Base-by-base conservation (phyloP, 2,113 vertebrate species). In the Macaca fascicularis region DNA sequence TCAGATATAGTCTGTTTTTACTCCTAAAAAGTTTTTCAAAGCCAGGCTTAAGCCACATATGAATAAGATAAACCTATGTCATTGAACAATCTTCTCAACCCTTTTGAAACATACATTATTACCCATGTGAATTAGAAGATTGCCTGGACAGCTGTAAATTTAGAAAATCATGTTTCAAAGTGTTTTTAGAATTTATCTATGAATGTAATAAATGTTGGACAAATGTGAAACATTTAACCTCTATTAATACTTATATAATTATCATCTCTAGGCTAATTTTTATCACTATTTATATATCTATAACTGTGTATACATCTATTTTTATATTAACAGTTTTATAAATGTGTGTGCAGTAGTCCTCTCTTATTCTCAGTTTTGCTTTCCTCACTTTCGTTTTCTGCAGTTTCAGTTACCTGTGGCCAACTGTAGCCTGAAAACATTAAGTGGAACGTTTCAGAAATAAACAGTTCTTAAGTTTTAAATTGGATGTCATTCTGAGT, bases 121-220 rank as follows among this genome's bases (percentile, higher is more conserved):
- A 90, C 8, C 22, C 4, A 48, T 19, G 20, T 83, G 32, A 89
- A 79, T 97, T 67, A 82, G 43, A 90, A 74, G 57, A 96, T n/a
- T 84, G 30, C 12, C 40, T 87, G 14, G 20, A 79, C 12, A 87
- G 14, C 32, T 87, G 13, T n/a, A 30, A 75, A 89, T 84, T 92
- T 95, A 81, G 38, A 55, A 96, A 75, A 61, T 43, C 16, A 76
- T 40, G 59, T 69, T 89, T 91, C 17, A 40, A 95, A 81, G n/a
- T 32, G 6, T 52, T 94, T 87, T 75, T 79, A 22, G 45, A 75
- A 50, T 78, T 61, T 87, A 90, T 55, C 30, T 59, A 17, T 92
- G 52, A 80, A 55, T 74, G 8, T 40, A 45, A 35, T 82, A 43
- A 94, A 69, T 96, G 30, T 52, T 83, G 38, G 43, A 6, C 48